Base-by-base conservation (phyloP, 2,888 invertebrate genomes). In the Polydesmus complanatus region DNA sequence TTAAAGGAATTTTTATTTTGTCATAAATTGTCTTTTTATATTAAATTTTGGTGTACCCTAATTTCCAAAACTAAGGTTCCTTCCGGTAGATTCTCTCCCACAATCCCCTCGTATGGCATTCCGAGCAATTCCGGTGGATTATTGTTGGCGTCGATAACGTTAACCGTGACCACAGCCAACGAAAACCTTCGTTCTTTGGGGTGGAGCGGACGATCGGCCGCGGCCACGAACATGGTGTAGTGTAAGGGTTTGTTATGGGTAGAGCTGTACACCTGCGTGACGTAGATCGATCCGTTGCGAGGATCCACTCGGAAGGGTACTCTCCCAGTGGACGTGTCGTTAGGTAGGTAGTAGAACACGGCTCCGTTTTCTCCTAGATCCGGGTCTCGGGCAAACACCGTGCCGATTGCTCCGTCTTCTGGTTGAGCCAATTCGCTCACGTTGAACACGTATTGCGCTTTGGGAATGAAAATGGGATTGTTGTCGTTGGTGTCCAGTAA, bases 401-500 rank as follows among this genome's bases (percentile, higher is more conserved):
- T 83, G 1, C 92, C 91, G 50, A 90, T 81, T 26, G 81, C 77
- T 8, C 37, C 37, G n/a, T 83, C 81, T 0, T 85, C 86, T 37
- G 84, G 74, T 63, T 81, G 78, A 0, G 83, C 81, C 62, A 85
- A 83, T 0, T 82, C 81, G 60, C 81, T 81, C 0, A 87, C 80
- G 56, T 78, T 76, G 68, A 91, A 87, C 69, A 88, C 86, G 68
- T 90, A 91, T 3, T 90, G 77, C 72, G 90, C 90, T 61, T 83
- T 85, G 2, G 88, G 86, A 25, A 87, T 80, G 69, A 92, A 93
- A 26, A 83, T 82, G 0, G 94, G 93, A 67, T 87, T 88, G 68
- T 93, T 92, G 71, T 94, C 93, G 70, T 94, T 94, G 19, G 92
- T 88, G 71, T 94, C 93, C 0, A 88, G 76, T 26, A 93, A 73